A percentile compares a stretch with the other conserved stretches of the same genome.
These are phyloP conservation scores for Heliconius aoede DNA, from an alignment of 2,888 invertebrate species.

Conservation along the genomic window DNA sequence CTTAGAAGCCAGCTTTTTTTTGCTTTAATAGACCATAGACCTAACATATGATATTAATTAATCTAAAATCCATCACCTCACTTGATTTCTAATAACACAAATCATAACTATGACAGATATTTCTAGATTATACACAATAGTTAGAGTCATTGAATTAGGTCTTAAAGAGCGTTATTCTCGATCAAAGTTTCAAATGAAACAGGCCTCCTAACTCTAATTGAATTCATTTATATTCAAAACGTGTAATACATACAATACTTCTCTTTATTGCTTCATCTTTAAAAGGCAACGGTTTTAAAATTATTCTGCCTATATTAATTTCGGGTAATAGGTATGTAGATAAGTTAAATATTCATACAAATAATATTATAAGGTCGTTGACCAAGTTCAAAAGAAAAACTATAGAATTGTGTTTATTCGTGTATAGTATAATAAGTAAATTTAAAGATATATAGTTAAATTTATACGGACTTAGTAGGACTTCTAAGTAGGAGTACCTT, in stretches of 20 bases:
- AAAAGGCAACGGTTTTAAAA: conserved; percentile 57
- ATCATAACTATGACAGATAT: not conserved
- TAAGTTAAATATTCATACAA: conserved; percentile 34
- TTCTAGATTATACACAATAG: conserved; percentile 4
- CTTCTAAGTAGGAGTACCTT: too few relatives aligned
- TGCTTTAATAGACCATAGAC: too few relatives aligned
- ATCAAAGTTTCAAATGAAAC: conserved; percentile 17
- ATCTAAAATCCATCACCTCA: too few relatives aligned
- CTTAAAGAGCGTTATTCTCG: conserved; percentile 10
- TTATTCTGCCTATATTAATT: conserved; percentile 46
- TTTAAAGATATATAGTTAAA: not conserved
- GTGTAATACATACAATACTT: conserved; percentile 55
- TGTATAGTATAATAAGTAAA: not conserved
- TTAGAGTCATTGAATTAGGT: conserved; percentile 8
- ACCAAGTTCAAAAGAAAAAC: conserved; percentile 30
- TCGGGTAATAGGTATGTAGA: conserved; percentile 29
- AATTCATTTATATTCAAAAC: conserved; percentile 57
- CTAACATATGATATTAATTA: too few relatives aligned
- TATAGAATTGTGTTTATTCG: not conserved
- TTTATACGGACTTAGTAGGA: not conserved
- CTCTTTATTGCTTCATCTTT: conserved; percentile 60
- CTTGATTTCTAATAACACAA: not conserved
- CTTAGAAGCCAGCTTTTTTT: too few relatives aligned
- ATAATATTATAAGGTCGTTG: conserved; percentile 33
- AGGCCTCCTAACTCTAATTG: conserved; percentile 18